These are phyloP conservation scores for Anguilla rostrata DNA, from an alignment of 2,113 vertebrate species.

Conservation along the genomic window DNA sequence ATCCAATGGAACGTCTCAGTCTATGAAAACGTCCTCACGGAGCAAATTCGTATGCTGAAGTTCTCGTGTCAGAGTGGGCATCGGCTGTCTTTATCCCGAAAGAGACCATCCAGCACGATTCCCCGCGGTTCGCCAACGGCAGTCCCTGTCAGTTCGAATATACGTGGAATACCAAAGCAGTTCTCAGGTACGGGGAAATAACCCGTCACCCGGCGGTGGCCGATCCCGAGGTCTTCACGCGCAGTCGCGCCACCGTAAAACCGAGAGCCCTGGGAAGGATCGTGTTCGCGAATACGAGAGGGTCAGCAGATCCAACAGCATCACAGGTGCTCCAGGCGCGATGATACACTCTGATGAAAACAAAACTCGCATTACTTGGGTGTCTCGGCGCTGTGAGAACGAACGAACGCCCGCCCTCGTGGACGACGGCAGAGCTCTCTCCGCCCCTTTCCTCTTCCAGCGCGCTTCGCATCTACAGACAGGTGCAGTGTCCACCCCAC, in stretches of 20 bases:
- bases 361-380: not conserved
- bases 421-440: not conserved
- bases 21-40: not conserved
- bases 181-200: not conserved
- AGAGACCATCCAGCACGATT: constrained; percentile 25
- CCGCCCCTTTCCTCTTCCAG: constrained; percentile 1
- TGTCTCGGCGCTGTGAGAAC: not conserved
- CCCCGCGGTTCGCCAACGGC: not conserved
- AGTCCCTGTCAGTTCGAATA: not conserved
- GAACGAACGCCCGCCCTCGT: not conserved
- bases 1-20: constrained; percentile 11
- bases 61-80: not conserved
- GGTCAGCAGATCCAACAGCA: constrained; percentile 13
- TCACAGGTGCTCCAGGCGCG: not conserved
- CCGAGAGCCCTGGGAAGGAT: not conserved
- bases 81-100: constrained; percentile 19
- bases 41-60: not conserved
- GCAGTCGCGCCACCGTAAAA: not conserved
- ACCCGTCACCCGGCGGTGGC: not conserved
- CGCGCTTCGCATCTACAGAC: not conserved
- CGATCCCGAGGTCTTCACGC: constrained; percentile 15
- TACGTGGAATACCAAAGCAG: not conserved
- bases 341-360: not conserved
- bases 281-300: not conserved
- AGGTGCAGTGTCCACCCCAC: constrained; percentile 23